Base-by-base conservation (phyloP, 2,888 invertebrate genomes). In the Limnephilus marmoratus region DNA sequence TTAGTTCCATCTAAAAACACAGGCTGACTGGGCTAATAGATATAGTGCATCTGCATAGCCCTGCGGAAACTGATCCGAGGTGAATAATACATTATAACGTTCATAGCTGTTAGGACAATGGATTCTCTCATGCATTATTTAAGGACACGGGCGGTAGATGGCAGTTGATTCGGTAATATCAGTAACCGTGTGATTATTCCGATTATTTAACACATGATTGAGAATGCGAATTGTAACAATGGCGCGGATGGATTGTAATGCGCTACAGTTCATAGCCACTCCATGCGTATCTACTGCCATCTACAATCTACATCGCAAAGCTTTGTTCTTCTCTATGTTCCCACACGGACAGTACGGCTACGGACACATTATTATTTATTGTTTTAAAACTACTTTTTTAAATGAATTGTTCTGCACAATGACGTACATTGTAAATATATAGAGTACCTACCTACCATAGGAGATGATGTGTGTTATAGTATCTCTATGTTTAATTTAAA, bases 381-480 rank as follows among this genome's bases (percentile, higher is more conserved):
- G 34, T 82, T 82, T 34, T 34, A 82, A 34, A 82, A 34, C 94
- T 3, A 82, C 82, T 34, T 34, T 34, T 81, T 68, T 68, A 68
- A n/a, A 68, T n/a, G 68, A 68, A 68, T 68, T 68, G 68, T 68
- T 68, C 68, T 68, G 68, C 24, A 24, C 68, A n/a, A n/a, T 68
- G 68, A 68, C 68, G 68, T n/a, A 68, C 24, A 68, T n/a, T 7
- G 53, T 53, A 5, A 5, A 18, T n/a, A 68, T n/a, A 24, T 1
- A 68, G n/a, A 31, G 31, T 31, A 31, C 31, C 31, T 68, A 68
- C 68, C 68, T n/a, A 18, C 18, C 68, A 24, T 49, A 49, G 15
- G 49, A 49, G 15, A 49, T 9, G 9, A 68, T 68, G 68, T 68
- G 5, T 53, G 13, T 53, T 53, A 3, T 53, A 53, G 13, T 18